Evolutionary conservation across 2,888 invertebrate species (phyloP).

Genomic region (Lepas anatifera): DNA sequence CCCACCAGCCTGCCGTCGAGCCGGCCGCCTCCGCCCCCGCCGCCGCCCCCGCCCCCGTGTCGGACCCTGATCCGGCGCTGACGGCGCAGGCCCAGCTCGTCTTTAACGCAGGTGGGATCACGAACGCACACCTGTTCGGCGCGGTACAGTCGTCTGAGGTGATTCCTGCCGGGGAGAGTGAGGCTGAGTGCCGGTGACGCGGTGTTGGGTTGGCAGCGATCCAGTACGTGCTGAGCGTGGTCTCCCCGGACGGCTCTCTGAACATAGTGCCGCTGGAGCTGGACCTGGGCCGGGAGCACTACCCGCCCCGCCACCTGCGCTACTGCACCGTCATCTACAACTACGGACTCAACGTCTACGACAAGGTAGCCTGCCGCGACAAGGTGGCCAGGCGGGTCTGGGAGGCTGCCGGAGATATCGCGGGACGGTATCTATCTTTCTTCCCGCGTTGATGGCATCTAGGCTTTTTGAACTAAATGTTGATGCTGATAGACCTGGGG

Average conservation of each 20-base stretch:
- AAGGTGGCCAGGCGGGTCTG: neutral
- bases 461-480: too few species aligned
- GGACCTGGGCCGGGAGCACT: slow-evolving; percentile 1
- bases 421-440: too few species aligned
- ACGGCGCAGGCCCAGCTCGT: neutral
- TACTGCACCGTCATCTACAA: neutral
- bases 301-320: neutral
- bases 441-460: too few species aligned
- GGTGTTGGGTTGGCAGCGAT: neutral
- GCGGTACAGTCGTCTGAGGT: too few species aligned
- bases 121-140: too few species aligned
- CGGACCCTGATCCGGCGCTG: neutral
- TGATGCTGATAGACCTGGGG: too few species aligned
- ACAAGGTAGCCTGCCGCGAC: too few species aligned
- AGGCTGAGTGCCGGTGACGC: neutral
- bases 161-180: neutral
- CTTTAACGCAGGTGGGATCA: neutral
- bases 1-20: slow-evolving; percentile 48
- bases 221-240: neutral
- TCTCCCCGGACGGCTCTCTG: neutral
- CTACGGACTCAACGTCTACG: neutral
- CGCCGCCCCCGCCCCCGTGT: too few species aligned
- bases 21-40: neutral
- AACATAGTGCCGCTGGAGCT: slow-evolving; percentile 1
- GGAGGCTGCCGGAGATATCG: too few species aligned